These are phyloP conservation scores for Mylabris sibirica DNA, from an alignment of 2,888 invertebrate species.

Conservation along the genomic window DNA sequence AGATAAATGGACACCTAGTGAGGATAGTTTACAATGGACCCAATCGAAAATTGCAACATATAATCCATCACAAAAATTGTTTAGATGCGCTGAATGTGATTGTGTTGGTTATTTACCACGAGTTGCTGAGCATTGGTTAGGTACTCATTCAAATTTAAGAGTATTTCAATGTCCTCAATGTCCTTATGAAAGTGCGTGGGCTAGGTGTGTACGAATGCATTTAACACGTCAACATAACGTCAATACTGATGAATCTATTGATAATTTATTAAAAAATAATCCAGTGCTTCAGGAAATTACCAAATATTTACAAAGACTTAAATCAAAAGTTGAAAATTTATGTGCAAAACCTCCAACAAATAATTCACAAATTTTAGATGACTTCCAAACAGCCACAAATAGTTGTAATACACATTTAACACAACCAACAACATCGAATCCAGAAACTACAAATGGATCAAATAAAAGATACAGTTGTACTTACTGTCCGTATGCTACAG, in stretches of 20 bases:
- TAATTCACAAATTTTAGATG: constrained; percentile 53
- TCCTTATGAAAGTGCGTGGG: constrained; percentile 79
- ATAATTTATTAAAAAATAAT: constrained; percentile 73
- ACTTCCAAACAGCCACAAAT: constrained; percentile 39
- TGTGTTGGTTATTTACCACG: constrained; percentile 77
- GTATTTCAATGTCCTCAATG: constrained; percentile 73
- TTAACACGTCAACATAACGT: constrained; percentile 76
- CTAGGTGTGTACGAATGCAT: constrained; percentile 76
- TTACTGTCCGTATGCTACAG: constrained; percentile 90
- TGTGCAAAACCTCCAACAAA: constrained; percentile 55
- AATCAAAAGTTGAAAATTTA: constrained; percentile 67
- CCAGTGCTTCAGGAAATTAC: constrained; percentile 78
- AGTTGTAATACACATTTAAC: constrained; percentile 25
- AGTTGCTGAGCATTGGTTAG: constrained; percentile 80
- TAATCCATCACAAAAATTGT: constrained; percentile 77
- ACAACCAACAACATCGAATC: constrained; percentile 36
- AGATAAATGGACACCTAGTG: constrained; percentile 73
- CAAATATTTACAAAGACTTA: constrained; percentile 73
- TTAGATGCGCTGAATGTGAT: constrained; percentile 79
- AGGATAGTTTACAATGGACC: constrained; percentile 76
- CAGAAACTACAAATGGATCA: constrained; percentile 40
- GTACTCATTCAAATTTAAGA: constrained; percentile 73
- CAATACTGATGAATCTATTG: constrained; percentile 66
- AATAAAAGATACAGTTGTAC: constrained; percentile 83
- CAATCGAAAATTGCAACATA: constrained; percentile 83